Evolutionary conservation across 2,888 invertebrate genomes (phyloP), one percentile per base, ranked within the genome.

Genomic region (Phlogophora meticulosa): DNA sequence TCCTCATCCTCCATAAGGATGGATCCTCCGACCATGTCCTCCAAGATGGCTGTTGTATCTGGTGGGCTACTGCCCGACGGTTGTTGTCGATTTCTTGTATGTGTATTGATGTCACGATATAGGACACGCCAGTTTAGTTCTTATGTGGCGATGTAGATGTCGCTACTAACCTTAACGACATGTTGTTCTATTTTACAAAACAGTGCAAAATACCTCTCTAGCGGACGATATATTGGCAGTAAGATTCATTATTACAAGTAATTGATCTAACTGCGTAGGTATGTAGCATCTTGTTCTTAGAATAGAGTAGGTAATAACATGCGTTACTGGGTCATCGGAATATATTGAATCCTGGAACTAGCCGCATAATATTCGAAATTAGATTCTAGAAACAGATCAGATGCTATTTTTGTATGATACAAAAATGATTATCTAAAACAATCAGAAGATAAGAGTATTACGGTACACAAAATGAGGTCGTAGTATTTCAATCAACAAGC

Each of bases 341-440:
- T 48, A 20, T 42, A 57, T 63, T 46, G 52, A 73, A 65, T 75
- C 73, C 78, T 64, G 65, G 48, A 72, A 75, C 34, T 20, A n/a
- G n/a, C 38, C 15, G 28, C 28, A 24, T 43, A 40, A 57, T 43
- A 38, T 15, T 24, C 52, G 48, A 61, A 58, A 64, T 57, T 72
- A n/a, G 52, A 46, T 9, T 49, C 40, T 38, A 34, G 13, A 53
- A 48, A 36, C 48, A 49, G 63, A 49, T 36, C 61, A 28, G 42
- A 36, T 28, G 13, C 11, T 72, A 61, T 71, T 38, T 67, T 62
- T 72, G 36, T 71, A 15, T 24, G 24, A 69, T 24, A 32, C 45
- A 71, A 49, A 71, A 49, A 17, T n/a, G 48, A 42, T 42, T 49
- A 49, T 28, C 20, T 49, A 7, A 43, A 72, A 9, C 48, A 42